Conservation (phyloP, 2,797 vertebrate genomes). For the Enteromius treurensis region DNA sequence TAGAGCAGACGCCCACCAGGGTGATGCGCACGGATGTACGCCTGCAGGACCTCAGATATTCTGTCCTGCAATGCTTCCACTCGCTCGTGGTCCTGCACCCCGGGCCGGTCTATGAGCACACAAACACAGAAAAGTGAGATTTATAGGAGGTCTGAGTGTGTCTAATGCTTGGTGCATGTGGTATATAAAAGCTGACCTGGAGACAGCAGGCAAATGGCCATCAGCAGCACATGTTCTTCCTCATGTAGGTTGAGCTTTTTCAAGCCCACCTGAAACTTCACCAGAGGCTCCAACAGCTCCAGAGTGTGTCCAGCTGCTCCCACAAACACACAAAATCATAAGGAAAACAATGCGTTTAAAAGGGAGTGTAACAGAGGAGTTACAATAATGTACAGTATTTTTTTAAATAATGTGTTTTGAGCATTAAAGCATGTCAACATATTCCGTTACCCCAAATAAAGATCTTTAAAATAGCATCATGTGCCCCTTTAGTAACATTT, state of each 20-base stretch:
- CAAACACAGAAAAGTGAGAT: conserved; percentile 27
- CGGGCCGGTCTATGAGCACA: conserved; percentile 84
- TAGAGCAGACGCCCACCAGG: conserved; percentile 89
- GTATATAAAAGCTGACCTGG: conserved; percentile 75
- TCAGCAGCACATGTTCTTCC: conserved; percentile 92
- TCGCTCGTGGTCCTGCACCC: conserved; percentile 86
- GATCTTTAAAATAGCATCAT: no score
- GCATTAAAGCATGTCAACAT: no score
- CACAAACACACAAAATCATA: conserved; percentile 42
- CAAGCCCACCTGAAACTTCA: conserved; percentile 96
- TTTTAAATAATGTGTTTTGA: no score
- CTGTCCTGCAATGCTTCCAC: conserved; percentile 91
- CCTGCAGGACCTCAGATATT: conserved; percentile 87
- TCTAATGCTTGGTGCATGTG: not conserved
- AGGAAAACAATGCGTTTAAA: not conserved
- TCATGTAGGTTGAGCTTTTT: conserved; percentile 92
- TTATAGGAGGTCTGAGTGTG: not conserved
- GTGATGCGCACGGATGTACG: conserved; percentile 86
- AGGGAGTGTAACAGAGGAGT: no score
- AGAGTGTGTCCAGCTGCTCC: conserved; percentile 85
- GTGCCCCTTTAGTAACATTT: not conserved
- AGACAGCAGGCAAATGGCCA: conserved; percentile 97
- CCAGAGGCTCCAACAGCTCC: conserved; percentile 92
- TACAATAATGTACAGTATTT: no score
- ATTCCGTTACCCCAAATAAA: no score